phyloP scores from a whole-genome alignment of 2,113 vertebrate species.

The Mustela lutreola region DNA sequence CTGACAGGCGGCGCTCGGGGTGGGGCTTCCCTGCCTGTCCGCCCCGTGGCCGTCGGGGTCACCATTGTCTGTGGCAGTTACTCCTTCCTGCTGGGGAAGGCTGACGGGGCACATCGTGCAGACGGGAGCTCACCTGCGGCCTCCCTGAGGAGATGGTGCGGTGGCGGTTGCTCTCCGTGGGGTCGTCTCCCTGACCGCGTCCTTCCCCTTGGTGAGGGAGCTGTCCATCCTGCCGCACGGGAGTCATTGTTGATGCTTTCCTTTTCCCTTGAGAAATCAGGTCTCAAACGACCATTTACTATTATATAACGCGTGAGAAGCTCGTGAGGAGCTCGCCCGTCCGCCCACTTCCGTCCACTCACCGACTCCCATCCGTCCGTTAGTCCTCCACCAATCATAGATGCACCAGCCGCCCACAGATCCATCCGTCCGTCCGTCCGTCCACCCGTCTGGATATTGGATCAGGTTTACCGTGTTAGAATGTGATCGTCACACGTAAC shows the following conservation, averaged over 20 bases:
- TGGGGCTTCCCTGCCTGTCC: neutral
- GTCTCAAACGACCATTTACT: neutral
- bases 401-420: fast-evolving
- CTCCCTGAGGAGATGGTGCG: neutral
- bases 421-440: fast-evolving
- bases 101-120: fast-evolving
- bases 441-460: neutral
- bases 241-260: neutral
- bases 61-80: fast-evolving
- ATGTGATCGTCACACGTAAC: neutral
- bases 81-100: neutral
- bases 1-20: fast-evolving
- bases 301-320: neutral
- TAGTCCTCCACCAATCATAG: neutral
- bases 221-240: neutral
- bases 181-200: neutral
- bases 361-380: neutral
- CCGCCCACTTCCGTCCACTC: neutral
- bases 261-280: neutral
- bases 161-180: neutral
- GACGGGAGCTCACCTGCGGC: too few species aligned
- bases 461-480: neutral
- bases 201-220: neutral
- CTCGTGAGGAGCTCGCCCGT: too few species aligned
- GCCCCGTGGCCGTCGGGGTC: neutral